Evolutionary conservation across 2,113 vertebrate species (phyloP), one percentile per base, ranked within the genome.

Genomic region (Pomatorhinus ruficollis): DNA sequence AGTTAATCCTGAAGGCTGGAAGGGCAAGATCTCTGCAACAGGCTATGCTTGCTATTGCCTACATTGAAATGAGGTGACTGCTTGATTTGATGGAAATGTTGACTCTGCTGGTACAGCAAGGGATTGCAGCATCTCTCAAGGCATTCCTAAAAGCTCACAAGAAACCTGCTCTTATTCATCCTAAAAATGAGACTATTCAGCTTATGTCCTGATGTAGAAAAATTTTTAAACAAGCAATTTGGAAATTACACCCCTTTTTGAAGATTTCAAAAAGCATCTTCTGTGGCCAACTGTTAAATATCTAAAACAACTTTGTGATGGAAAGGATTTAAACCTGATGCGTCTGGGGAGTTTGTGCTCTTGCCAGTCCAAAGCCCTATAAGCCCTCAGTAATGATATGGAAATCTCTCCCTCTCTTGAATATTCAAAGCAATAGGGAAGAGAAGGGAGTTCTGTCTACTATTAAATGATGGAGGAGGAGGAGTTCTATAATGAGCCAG

Each of bases 331-430:
- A 57, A 89, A 71, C 24, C 27, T 24, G 35, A 75, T 12, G 7
- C 9, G 4, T 84, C 95, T 52, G 9, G 30, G 57, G 40, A 74
- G 37, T 52, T 52, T 49, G 22, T 53, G 11, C 20, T 85, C 57
- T 16, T 68, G 49, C 37, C 65, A 64, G 40, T 71, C 44, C 18
- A 20, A 84, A 64, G 40, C 17, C 72, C 14, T 12, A 44, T 15
- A 76, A 30, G 15, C 4, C 7, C 23, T 37, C 0, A 0, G 11
- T 52, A 84, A 60, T 6, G 4, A 52, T 9, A 50, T 0, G 0
- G 40, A 84, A 94, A 44, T 83, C n/a, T 64, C 31, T 85, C 30
- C 16, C 23, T 53, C 50, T 59, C 61, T 64, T 54, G 21, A 87
- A 78, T 21, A 76, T 31, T 82, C n/a, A 79, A 75, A 87, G 7